Conservation (phyloP, 2,888 invertebrate genomes). For the Dromius quadrimaculatus region DNA sequence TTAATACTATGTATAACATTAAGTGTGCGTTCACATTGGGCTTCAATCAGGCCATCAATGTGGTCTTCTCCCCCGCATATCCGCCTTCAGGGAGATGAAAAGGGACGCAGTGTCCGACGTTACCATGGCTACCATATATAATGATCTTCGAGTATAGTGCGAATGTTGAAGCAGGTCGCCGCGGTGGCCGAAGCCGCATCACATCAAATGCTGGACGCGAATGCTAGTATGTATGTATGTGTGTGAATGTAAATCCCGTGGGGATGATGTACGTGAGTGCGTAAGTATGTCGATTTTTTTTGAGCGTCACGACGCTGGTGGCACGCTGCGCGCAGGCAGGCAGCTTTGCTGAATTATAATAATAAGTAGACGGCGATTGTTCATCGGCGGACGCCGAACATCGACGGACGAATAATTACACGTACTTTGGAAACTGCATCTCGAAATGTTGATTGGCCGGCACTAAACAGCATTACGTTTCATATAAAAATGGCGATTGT, state of each 20-base stretch:
- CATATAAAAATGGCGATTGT: constrained; percentile 60
- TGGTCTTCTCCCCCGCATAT: neutral
- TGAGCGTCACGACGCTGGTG: neutral
- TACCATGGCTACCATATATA: constrained; percentile 49
- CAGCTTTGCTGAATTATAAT: constrained; percentile 44
- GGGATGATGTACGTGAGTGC: constrained; percentile 16
- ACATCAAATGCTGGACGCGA: constrained; percentile 13
- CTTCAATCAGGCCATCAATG: constrained; percentile 18
- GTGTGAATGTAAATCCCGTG: constrained; percentile 3
- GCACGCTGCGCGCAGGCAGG: neutral
- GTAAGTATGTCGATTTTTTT: constrained; percentile 12
- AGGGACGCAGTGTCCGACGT: constrained; percentile 41
- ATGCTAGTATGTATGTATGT: neutral
- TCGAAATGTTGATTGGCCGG: constrained; percentile 58
- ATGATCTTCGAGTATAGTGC: constrained; percentile 48
- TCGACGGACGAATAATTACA: constrained; percentile 50
- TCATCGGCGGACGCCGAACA: constrained; percentile 36
- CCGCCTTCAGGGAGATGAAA: constrained; percentile 16
- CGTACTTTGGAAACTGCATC: constrained; percentile 52
- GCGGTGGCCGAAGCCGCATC: too few relatives aligned
- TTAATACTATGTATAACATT: constrained; percentile 24
- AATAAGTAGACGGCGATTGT: constrained; percentile 42
- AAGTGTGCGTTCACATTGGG: constrained; percentile 26
- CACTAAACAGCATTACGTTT: constrained; percentile 57
- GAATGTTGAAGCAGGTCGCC: constrained; percentile 3